Evolutionary conservation across 92 coral and sea anemone genomes (phyloP).

Genomic region (Epizoanthus rinbou): DNA sequence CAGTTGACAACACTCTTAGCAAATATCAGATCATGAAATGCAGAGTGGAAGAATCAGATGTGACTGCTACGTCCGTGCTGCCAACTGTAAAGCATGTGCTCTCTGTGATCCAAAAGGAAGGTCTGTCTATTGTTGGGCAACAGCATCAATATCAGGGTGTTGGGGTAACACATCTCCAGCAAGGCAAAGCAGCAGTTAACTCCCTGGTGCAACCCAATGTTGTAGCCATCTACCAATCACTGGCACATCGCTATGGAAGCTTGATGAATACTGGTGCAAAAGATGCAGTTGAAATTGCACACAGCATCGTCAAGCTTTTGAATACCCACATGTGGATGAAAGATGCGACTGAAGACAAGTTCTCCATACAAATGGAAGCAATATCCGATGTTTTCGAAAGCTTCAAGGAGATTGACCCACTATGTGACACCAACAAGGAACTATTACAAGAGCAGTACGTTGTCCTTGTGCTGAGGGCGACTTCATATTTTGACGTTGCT

Average conservation of each 20-base stretch:
- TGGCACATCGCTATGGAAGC: slow-evolving; percentile 61
- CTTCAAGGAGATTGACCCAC: slow-evolving; percentile 60
- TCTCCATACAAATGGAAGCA: slow-evolving; percentile 56
- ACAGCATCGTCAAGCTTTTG: slow-evolving; percentile 59
- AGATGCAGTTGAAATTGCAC: slow-evolving; percentile 61
- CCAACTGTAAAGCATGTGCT: slow-evolving; percentile 70
- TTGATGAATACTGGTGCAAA: slow-evolving; percentile 47
- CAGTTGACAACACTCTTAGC: slow-evolving; percentile 67
- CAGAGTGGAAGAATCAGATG: slow-evolving; percentile 58
- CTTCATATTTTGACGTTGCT: slow-evolving; percentile 60
- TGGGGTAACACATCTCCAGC: slow-evolving; percentile 62
- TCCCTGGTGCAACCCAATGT: slow-evolving; percentile 55
- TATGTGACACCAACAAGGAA: slow-evolving; percentile 51
- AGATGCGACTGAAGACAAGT: slow-evolving; percentile 55
- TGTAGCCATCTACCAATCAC: slow-evolving; percentile 59
- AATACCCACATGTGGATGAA: slow-evolving; percentile 66
- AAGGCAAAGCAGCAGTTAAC: slow-evolving; percentile 67
- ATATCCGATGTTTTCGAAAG: slow-evolving; percentile 53
- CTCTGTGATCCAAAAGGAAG: slow-evolving; percentile 62
- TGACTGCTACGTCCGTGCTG: slow-evolving; percentile 61
- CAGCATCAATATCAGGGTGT: slow-evolving; percentile 68
- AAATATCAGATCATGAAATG: slow-evolving; percentile 61
- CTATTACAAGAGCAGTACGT: slow-evolving; percentile 64
- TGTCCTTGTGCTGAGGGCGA: slow-evolving; percentile 61
- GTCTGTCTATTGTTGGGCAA: slow-evolving; percentile 60